Base-by-base conservation (phyloP, 2,113 vertebrate genomes). In the Eurypyga helias region DNA sequence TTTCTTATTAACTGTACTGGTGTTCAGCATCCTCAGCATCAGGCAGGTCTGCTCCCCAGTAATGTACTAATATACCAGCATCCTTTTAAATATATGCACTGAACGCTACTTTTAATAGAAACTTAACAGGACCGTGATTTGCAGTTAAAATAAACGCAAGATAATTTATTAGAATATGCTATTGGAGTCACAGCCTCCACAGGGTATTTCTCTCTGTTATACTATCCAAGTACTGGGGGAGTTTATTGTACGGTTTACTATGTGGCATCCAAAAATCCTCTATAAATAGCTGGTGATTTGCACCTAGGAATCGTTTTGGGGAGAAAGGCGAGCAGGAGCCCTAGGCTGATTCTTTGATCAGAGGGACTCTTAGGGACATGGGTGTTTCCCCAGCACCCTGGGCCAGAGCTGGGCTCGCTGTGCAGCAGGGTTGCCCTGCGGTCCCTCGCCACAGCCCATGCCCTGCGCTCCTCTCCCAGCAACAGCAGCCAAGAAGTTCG, bases 141-240 rank as follows among this genome's bases (percentile, higher is more conserved):
- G 38, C 38, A 79, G 51, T n/a, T 95, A 58, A 79, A 94, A 73
- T 76, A 89, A 95, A 80, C 46, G 48, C 10, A 45, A 83, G 49
- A 41, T 34, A 58, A 58, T 69, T 79, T 80, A 69, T 77, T 87
- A 73, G 51, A 91, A 38, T 41, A 54, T 10, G 9, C 48, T 70
- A 17, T 31, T 62, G 26, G 31, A 90, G 58, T 80, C 21, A 26
- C 38, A 83, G 49, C 34, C 60, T 72, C 43, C 73, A 60, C 3
- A 0, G 24, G 38, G 9, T 43, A 25, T 91, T 71, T 83, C 58
- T 49, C 57, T 66, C 52, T 87, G 9, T 60, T 65, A 9, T 0
- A 11, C 18, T 48, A 4, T 34, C 33, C 46, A 55, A 72, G 46
- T 20, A 8, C 60, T 48, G 38, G 18, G 45, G n/a, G 51, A 80